Evolutionary conservation across 2,888 invertebrate genomes (phyloP).

Genomic region (Drosophila acutilabella): DNA sequence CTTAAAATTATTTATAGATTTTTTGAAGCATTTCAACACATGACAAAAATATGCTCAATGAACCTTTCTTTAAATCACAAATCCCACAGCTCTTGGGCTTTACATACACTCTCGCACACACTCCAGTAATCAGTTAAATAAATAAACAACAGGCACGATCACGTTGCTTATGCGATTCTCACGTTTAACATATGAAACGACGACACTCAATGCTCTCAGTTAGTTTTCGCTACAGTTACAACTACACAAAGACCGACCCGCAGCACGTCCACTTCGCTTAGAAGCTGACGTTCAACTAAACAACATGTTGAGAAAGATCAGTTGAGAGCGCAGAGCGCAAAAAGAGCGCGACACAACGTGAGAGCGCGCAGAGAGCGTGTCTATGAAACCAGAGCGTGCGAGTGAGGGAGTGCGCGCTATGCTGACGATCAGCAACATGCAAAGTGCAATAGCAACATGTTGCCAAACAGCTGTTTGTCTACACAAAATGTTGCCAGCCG

Average conservation of each 20-base stretch:
- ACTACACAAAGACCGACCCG: slow-evolving; percentile 22
- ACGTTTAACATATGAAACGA: slow-evolving; percentile 48
- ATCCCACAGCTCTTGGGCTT: slow-evolving; percentile 52
- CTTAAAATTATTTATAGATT: slow-evolving; percentile 66
- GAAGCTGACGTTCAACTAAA: slow-evolving; percentile 49
- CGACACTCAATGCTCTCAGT: slow-evolving; percentile 28
- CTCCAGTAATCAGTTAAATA: slow-evolving; percentile 72
- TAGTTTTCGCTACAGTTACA: slow-evolving; percentile 27
- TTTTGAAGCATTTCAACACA: slow-evolving; percentile 34
- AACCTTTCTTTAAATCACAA: slow-evolving; percentile 66
- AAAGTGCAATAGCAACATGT: slow-evolving; percentile 46
- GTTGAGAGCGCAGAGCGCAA: slow-evolving; percentile 30
- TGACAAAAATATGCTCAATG: slow-evolving; percentile 68
- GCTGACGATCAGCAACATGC: slow-evolving; percentile 53
- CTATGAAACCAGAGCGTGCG: background rate
- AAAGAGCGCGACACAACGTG: slow-evolving; percentile 3
- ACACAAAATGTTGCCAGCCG: slow-evolving; percentile 11
- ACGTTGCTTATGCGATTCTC: slow-evolving; percentile 40
- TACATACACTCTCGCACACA: slow-evolving; percentile 37
- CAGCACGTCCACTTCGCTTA: slow-evolving; percentile 28
- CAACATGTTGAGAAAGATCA: slow-evolving; percentile 68
- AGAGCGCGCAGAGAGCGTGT: slow-evolving; percentile 13
- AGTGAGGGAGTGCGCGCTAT: slow-evolving; percentile 16
- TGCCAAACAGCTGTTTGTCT: slow-evolving; percentile 29
- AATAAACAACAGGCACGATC: slow-evolving; percentile 58